Base-by-base conservation (phyloP, 2,797 vertebrate genomes). In the Taenioides sp. region DNA sequence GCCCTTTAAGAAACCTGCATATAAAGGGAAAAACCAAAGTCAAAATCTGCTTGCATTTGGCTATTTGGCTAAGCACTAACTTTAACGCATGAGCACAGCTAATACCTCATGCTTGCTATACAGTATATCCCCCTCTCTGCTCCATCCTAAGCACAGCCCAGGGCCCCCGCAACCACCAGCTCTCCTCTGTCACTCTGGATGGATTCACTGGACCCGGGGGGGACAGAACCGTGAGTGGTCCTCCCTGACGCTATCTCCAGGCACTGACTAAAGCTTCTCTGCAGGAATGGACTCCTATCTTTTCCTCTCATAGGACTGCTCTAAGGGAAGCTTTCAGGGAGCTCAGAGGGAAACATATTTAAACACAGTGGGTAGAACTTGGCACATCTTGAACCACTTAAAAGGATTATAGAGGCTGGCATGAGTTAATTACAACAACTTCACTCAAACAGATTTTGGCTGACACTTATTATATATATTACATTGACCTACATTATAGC, bases 111-210 rank as follows among this genome's bases (percentile, higher is more conserved):
- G 25, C 22, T 25, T 28, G 25, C 25, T 59, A 2, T 9, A n/a
- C n/a, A n/a, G n/a, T n/a, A 16, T 9, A 17, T 17, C 16, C 7
- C 9, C 22, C 60, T 70, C 61, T 58, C 61, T 70, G 54, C 57
- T 40, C 67, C 73, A 23, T 55, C 27, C 63, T 37, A 55, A 0
- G 16, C 65, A 10, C 61, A 43, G 77, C 82, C 77, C 72, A 63
- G 59, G 77, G 83, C 81, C 78, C 9, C 67, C 70, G 60, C 55
- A 57, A 84, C 78, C 74, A 52, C 17, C 50, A 73, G 71, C 77
- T 65, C 84, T 74, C 82, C 43, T 10, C 84, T 84, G 82, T 89
- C 87, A 86, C 83, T 84, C 87, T 80, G 82, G 83, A 86, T 82
- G 65, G 87, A 84, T 80, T 86, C 81, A 71, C 60, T 37, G 72